Evolutionary conservation across 1,140 invertebrate genomes (phyloP).

Genomic region (Calliopsis andreniformis): DNA sequence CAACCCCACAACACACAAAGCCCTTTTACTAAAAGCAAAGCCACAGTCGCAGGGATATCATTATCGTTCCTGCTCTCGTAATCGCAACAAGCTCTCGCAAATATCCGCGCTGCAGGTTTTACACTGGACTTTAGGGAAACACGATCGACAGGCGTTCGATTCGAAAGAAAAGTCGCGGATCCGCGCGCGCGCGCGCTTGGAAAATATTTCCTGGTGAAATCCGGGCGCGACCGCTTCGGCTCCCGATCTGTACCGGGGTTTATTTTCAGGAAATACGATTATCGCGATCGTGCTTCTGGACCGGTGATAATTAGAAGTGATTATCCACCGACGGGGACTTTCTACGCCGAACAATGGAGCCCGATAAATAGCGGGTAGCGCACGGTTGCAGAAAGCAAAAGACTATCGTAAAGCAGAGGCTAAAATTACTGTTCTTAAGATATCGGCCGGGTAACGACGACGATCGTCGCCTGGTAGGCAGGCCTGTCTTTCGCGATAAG

Average conservation of each 20-base stretch:
- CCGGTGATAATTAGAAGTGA: constrained; percentile 64
- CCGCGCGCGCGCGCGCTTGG: not conserved
- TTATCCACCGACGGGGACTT: constrained; percentile 57
- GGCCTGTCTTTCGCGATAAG: constrained; percentile 34
- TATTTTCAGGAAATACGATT: constrained; percentile 56
- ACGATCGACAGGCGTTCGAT: not conserved
- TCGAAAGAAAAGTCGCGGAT: constrained; percentile 11
- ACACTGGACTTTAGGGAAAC: not conserved
- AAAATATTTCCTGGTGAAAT: constrained; percentile 51
- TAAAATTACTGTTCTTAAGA: constrained; percentile 62
- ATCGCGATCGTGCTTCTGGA: constrained; percentile 58
- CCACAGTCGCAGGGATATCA: too few relatives aligned
- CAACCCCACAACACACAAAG: too few relatives aligned
- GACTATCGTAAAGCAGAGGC: constrained; percentile 43
- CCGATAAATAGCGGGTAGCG: constrained; percentile 54
- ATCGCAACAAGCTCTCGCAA: too few relatives aligned
- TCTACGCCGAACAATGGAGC: constrained; percentile 60
- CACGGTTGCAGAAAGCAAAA: constrained; percentile 34
- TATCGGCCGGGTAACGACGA: constrained; percentile 39
- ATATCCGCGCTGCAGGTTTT: not conserved
- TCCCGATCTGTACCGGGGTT: constrained; percentile 5
- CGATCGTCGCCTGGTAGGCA: constrained; percentile 27
- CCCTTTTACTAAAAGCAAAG: not conserved
- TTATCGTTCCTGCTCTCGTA: too few relatives aligned
- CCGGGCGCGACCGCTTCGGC: constrained; percentile 22